phyloP scores from a whole-genome alignment of 2,888 invertebrate genomes.

The Trissolcus brochymenae region DNA sequence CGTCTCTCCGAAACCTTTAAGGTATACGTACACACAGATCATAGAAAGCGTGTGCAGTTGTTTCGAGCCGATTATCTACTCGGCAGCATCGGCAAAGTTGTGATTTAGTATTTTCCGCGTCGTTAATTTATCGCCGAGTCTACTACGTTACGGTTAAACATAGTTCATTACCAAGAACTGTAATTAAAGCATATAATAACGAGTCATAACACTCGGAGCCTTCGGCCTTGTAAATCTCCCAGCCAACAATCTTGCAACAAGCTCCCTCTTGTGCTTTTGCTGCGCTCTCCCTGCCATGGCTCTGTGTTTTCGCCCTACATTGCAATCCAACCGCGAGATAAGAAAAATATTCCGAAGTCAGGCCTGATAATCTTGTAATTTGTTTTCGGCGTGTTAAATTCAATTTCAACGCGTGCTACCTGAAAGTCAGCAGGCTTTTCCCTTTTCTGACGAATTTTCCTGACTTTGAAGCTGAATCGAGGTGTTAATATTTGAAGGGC shows the following conservation, averaged over 20 bases:
- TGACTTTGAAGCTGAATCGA: constrained; percentile 8
- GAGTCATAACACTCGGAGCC: constrained; percentile 72
- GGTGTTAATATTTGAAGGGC: too few species aligned
- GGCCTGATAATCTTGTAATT: constrained; percentile 44
- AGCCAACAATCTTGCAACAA: constrained; percentile 64
- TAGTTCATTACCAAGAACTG: constrained; percentile 74
- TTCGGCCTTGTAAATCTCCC: constrained; percentile 73
- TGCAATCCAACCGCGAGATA: constrained; percentile 45
- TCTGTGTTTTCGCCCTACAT: constrained; percentile 56
- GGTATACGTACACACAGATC: constrained; percentile 42
- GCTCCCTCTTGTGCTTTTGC: constrained; percentile 32
- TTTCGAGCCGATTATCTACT: constrained; percentile 74
- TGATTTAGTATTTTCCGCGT: constrained; percentile 75
- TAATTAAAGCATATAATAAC: constrained; percentile 76
- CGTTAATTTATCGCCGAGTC: constrained; percentile 75
- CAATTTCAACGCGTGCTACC: constrained; percentile 29
- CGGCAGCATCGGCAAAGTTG: constrained; percentile 75
- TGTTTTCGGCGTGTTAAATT: constrained; percentile 35
- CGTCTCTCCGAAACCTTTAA: constrained; percentile 37
- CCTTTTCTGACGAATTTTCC: constrained; percentile 21
- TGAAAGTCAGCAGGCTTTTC: neutral
- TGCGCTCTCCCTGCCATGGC: constrained; percentile 25
- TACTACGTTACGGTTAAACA: constrained; percentile 75
- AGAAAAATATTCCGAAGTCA: constrained; percentile 43
- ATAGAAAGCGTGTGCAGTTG: constrained; percentile 67